Percentiles rank a stretch among this genome's conserved stretches.
phyloP scores from a whole-genome alignment of 2,113 vertebrate genomes.

The Boulengeromyrus knoepffleri region DNA sequence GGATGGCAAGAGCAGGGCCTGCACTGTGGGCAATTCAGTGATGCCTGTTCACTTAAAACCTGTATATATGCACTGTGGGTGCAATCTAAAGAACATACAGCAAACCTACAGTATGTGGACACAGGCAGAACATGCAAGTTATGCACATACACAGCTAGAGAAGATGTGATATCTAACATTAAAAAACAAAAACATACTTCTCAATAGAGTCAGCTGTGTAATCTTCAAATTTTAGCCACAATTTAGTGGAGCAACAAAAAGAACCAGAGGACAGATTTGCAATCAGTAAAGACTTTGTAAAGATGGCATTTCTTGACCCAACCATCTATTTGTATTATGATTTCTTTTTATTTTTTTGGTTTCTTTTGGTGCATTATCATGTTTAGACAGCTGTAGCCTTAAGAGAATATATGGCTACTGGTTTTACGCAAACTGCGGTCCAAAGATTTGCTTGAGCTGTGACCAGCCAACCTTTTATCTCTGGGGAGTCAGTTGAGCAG shows the following conservation, averaged over 20 bases:
- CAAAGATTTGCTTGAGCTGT: not conserved
- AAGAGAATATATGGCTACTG: not conserved
- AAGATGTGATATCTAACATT: not conserved
- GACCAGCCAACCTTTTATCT: not conserved
- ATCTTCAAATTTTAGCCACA: constrained; percentile 59
- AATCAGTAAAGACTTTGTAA: not conserved
- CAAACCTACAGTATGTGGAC: not conserved
- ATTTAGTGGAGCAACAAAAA: constrained; percentile 20
- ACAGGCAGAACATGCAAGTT: not conserved
- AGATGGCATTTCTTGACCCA: not conserved
- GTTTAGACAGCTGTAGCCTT: not conserved
- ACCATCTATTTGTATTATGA: not conserved
- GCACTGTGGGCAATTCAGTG: constrained; percentile 76
- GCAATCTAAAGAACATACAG: not conserved
- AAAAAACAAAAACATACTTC: constrained; percentile 38
- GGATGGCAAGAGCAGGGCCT: constrained; percentile 61
- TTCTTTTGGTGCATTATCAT: not conserved
- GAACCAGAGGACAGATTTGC: not conserved
- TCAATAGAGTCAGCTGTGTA: not conserved
- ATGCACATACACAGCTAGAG: not conserved
- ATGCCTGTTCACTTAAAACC: constrained; percentile 35
- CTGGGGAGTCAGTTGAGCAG: not conserved
- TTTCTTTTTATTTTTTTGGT: not conserved
- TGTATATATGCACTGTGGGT: not conserved
- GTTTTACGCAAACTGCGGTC: not conserved